These are phyloP conservation scores for Nannobrachium achirus DNA, from an alignment of 2,113 vertebrate species.

Conservation along the genomic window DNA sequence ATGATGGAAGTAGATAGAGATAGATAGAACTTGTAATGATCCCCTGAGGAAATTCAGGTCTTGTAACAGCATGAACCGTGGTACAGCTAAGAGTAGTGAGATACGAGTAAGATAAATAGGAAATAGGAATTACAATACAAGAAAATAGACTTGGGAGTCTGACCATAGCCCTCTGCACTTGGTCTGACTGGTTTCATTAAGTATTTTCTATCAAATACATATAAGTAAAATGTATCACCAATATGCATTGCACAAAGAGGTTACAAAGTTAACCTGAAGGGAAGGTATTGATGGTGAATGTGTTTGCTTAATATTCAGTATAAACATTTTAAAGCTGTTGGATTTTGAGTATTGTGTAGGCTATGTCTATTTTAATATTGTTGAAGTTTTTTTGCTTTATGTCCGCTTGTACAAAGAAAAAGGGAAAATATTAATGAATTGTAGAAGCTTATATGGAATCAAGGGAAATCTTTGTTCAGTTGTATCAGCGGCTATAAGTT, in stretches of 20 bases:
- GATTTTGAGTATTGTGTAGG: slow-evolving; percentile 25
- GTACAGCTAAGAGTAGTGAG: too few species aligned
- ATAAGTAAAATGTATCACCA: background rate
- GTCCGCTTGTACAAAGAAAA: slow-evolving; percentile 20
- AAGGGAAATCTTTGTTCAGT: slow-evolving; percentile 36
- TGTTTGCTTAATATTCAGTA: slow-evolving; percentile 18
- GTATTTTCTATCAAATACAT: background rate
- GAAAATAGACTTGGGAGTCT: background rate
- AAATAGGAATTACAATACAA: background rate
- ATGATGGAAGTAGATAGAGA: background rate
- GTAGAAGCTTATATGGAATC: slow-evolving; percentile 11
- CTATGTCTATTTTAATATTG: slow-evolving; percentile 36
- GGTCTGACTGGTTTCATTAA: too few species aligned
- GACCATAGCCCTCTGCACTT: too few species aligned
- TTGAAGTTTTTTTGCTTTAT: slow-evolving; percentile 28
- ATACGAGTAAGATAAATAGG: background rate
- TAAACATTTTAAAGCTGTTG: slow-evolving; percentile 33
- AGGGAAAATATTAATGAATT: background rate
- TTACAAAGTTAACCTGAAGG: background rate
- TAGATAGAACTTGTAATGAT: too few species aligned
- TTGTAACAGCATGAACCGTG: too few species aligned
- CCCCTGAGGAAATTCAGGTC: too few species aligned
- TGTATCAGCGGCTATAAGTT: slow-evolving; percentile 24
- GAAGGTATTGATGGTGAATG: slow-evolving; percentile 30
- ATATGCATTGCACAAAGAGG: slow-evolving; percentile 43